Conservation (phyloP, 2,113 vertebrate species). For the Equus quagga region DNA sequence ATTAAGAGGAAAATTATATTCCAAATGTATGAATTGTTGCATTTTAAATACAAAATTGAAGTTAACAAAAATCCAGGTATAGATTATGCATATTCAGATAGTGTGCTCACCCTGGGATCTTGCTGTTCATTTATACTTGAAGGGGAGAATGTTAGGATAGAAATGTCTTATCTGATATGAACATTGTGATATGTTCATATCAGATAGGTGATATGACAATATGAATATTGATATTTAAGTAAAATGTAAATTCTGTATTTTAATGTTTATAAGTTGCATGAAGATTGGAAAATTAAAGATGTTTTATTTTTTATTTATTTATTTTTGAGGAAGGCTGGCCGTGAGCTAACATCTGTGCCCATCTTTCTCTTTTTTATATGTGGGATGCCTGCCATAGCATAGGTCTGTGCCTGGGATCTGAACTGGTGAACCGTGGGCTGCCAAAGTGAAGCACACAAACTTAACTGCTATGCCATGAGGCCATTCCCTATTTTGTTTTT, state of each 20-base stretch:
- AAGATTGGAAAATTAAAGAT: neutral
- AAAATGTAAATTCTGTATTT: constrained; percentile 70
- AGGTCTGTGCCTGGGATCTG: too few relatives aligned
- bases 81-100: neutral
- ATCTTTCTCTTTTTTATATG: too few relatives aligned
- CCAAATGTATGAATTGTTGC: neutral
- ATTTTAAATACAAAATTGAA: constrained; percentile 12
- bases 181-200: too few relatives aligned
- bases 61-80: neutral
- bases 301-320: neutral
- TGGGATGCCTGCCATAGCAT: too few relatives aligned
- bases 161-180: constrained; percentile 46
- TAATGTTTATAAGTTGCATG: constrained; percentile 76
- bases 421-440: too few relatives aligned
- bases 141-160: constrained; percentile 43
- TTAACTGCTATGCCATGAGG: too few relatives aligned
- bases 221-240: constrained; percentile 65
- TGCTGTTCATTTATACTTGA: neutral
- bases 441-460: too few relatives aligned
- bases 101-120: neutral
- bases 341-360: too few relatives aligned
- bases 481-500: neutral
- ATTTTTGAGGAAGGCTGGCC: too few relatives aligned
- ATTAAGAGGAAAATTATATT: constrained; percentile 43
- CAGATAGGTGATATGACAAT: constrained; percentile 31